These are phyloP conservation scores for Gymnocypris eckloni DNA, from an alignment of 2,797 vertebrate species.

Conservation along the genomic window DNA sequence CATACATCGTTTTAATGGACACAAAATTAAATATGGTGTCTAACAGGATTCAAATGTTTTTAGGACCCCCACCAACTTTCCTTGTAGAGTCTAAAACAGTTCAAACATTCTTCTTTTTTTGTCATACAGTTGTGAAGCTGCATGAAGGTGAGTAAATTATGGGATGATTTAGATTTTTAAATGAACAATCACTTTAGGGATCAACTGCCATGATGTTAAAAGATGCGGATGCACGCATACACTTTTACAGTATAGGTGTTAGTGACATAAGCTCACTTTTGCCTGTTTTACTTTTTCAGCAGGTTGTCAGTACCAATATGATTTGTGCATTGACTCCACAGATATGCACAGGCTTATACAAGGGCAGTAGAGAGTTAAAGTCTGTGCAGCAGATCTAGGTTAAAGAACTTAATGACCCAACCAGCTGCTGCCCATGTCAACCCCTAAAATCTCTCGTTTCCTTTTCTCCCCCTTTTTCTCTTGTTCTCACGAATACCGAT, in stretches of 20 bases:
- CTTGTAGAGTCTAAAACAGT: neutral
- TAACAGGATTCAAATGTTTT: neutral
- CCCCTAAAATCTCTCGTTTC: conserved; percentile 52
- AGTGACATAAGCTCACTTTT: neutral
- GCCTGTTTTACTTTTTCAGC: neutral
- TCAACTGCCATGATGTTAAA: neutral
- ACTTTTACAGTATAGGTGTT: neutral
- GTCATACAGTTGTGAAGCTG: neutral
- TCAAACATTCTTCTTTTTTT: neutral
- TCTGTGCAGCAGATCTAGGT: conserved; percentile 61
- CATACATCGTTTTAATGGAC: no score
- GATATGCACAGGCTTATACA: conserved; percentile 48
- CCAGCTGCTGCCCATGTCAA: conserved; percentile 79
- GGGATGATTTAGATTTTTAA: neutral
- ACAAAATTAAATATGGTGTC: neutral
- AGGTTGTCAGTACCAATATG: neutral
- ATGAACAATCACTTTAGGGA: neutral
- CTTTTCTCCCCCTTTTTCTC: conserved; percentile 28
- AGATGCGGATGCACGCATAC: neutral
- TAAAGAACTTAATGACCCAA: conserved; percentile 73
- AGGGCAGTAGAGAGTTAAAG: conserved; percentile 51
- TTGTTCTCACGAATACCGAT: conserved; percentile 19
- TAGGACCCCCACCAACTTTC: neutral
- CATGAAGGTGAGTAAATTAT: neutral
- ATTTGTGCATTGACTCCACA: conserved; percentile 23